Base-by-base conservation (phyloP, 2,888 invertebrate species). In the Endomychus coccineus region DNA sequence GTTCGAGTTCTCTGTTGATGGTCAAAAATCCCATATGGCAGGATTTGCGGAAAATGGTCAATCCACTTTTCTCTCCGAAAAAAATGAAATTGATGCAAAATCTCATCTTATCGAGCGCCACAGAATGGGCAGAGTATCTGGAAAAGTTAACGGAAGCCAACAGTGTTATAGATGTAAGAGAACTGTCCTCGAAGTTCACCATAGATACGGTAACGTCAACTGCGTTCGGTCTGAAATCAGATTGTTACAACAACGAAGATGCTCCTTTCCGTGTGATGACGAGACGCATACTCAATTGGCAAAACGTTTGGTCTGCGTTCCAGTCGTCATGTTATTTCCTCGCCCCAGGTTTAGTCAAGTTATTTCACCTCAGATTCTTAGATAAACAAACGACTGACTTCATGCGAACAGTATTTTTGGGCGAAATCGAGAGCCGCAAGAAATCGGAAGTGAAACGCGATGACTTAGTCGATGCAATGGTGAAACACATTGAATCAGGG, bases 31-130 rank as follows among this genome's bases (percentile, higher is more conserved):
- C 67, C 0, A 60, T 63, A 2, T 74, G 74, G 74, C 70, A 66
- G 44, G 60, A 59, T 22, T 49, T 73, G 11, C 58, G 74, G 14
- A 51, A 61, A 1, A 70, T 70, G 40, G 55, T 73, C 11, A 65
- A 69, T 0, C 73, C 73, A 0, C 67, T 68, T 0, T 66, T 74
- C 47, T 68, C 71, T 2, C 61, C 67, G 1, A 70, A 68, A 15
- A 73, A 72, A 50, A 55, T 74, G 42, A 71, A 66, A 46, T 55
- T 54, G 25, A 70, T 72, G 70, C 62, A 69, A 14, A 56, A 59
- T 1, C 51, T 7, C n/a, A 19, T 19, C n/a, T n/a, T 7, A n/a
- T 6, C 6, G n/a, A 19, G 21, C n/a, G 6, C 21, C 6, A 7
- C 6, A 6, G 21, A 19, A 19, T 6, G 6, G n/a, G 6, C 21